Conservation (phyloP, 2,113 vertebrate genomes). For the Phyllopteryx taeniolatus region DNA sequence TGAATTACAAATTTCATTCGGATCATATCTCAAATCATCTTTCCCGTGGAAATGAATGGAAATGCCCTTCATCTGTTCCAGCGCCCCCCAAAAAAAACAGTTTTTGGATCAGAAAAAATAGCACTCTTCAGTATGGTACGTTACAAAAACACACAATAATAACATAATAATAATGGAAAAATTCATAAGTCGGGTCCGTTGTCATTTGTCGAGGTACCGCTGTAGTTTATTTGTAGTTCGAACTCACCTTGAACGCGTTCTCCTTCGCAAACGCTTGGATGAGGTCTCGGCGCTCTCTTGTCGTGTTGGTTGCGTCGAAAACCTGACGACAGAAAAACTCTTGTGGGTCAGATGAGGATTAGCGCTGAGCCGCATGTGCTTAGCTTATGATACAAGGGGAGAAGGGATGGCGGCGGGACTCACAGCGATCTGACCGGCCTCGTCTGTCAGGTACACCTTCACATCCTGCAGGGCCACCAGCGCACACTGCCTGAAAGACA, state of each 20-base stretch:
- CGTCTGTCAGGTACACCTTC: constrained; percentile 83
- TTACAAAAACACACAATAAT: too few relatives aligned
- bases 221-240: background rate
- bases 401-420: constrained; percentile 50
- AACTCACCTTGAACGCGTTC: constrained; percentile 86
- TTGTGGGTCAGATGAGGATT: constrained; percentile 27
- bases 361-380: constrained; percentile 10
- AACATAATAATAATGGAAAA: too few relatives aligned
- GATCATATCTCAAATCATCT: too few relatives aligned
- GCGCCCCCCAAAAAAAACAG: too few relatives aligned
- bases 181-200: too few relatives aligned
- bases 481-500: constrained; percentile 82
- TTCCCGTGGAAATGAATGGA: too few relatives aligned
- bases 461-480: constrained; percentile 90
- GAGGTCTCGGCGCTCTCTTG: constrained; percentile 90
- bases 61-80: too few relatives aligned
- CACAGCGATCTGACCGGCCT: constrained; percentile 93
- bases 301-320: constrained; percentile 98
- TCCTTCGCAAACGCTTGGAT: constrained; percentile 87
- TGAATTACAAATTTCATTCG: background rate
- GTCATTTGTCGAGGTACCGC: too few relatives aligned
- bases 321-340: constrained; percentile 71
- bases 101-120: too few relatives aligned
- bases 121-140: too few relatives aligned
- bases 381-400: constrained; percentile 7